Evolutionary conservation across 1,140 invertebrate genomes (phyloP).

Genomic region (Ostrea edulis): DNA sequence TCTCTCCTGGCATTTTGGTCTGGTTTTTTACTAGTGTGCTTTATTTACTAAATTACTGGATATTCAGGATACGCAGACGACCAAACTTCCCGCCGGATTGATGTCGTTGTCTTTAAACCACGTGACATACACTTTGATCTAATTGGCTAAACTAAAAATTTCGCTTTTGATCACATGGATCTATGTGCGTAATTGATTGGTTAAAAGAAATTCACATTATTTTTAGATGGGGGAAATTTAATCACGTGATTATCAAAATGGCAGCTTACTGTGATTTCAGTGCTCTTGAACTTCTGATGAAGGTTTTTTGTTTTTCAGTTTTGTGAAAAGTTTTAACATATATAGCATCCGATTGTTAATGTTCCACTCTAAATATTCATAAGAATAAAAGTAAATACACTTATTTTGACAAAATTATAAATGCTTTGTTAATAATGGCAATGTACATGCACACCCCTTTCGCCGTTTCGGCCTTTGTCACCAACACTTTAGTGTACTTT

Average conservation of each 20-base stretch:
- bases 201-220: background rate
- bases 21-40: constrained; percentile 4
- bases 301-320: constrained; percentile 51
- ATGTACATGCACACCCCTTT: background rate
- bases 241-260: constrained; percentile 58
- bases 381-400: too few relatives aligned
- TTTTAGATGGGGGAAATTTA: background rate
- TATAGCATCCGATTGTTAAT: background rate
- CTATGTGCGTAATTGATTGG: constrained; percentile 45
- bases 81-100: constrained; percentile 62
- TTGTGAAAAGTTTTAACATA: background rate
- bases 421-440: too few relatives aligned
- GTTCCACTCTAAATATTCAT: background rate
- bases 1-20: constrained; percentile 55
- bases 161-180: background rate
- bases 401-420: too few relatives aligned
- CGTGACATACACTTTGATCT: constrained; percentile 43
- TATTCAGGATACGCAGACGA: constrained; percentile 59
- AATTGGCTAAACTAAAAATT: constrained; percentile 40
- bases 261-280: constrained; percentile 55
- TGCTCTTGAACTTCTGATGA: constrained; percentile 47
- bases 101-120: constrained; percentile 46
- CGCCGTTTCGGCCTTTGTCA: too few relatives aligned
- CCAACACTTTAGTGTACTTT: too few relatives aligned
- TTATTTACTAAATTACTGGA: constrained; percentile 20